Evolutionary conservation across 1,140 invertebrate species (phyloP), one percentile per base, ranked within the genome.

Genomic region (Listronotus oregonensis): DNA sequence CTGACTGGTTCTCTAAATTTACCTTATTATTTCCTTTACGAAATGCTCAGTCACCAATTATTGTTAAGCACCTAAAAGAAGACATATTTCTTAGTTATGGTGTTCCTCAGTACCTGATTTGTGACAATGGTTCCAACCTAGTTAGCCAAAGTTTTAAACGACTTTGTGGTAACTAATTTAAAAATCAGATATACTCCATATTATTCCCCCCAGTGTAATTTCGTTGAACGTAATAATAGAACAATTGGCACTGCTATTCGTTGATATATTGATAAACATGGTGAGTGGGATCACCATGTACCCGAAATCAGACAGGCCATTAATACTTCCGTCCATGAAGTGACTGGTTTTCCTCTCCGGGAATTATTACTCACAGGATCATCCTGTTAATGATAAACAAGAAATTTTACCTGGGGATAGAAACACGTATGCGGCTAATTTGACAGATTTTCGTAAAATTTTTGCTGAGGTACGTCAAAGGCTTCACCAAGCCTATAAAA

Each of bases 111-210:
- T 37, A 10, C 11, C 3, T 37, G 2, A 37, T 37, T 2, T 55
- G 55, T 2, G 71, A 73, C 37, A 75, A 75, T 42, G 74, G 71
- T 0, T 62, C 69, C 2, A 37, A 37, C 8, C 10, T n/a, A 37
- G 8, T 37, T 3, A 37, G 21, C 5, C 21, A 37, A 37, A 37
- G 8, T 37, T 61, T 39, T 34, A 49, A 54, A 60, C 55, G 32
- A 32, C 56, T 67, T 10, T 17, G 27, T 55, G 5, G 6, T 6
- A 1, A 58, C 21, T 55, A 17, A 49, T 70, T 47, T 54, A 57
- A 47, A 60, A 58, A 49, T 43, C 66, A 50, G 58, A 37, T 67
- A 58, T 42, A 67, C 34, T 39, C 21, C 60, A 8, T 14, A 32
- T 11, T 64, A 67, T 57, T 55, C 46, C n/a, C 49, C 68, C 3